Evolutionary conservation across 2,888 invertebrate species (phyloP), one percentile per base, ranked within the genome.

Genomic region (Strigamia maritima): DNA sequence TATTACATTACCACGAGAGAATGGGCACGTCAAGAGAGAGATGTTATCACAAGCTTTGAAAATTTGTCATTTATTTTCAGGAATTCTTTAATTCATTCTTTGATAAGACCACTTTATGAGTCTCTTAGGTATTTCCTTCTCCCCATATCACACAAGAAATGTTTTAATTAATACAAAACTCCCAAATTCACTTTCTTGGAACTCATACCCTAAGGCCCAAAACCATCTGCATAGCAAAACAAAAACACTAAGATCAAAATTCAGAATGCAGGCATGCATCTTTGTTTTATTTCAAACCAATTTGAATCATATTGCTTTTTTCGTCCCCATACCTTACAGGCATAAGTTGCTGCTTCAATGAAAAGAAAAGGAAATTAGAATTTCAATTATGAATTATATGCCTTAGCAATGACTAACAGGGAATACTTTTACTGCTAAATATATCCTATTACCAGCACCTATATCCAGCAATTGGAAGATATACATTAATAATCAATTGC

Each of bases 51-150:
- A 26, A 26, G 26, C 70, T 70, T 70, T 70, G 70, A 70, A 70
- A 70, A 70, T 70, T 70, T 70, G 70, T 70, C 70, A 70, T 70
- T 70, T 70, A 70, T 70, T 70, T 70, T 70, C 70, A 70, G 28
- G 70, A 70, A 70, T 70, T 70, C 70, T 70, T 70, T 70, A 70
- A 70, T 70, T 70, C 70, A 70, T 70, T 70, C 70, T 70, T 70
- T 70, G 70, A 70, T 70, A 70, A 70, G 70, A 70, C 70, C 70
- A 70, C 70, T 70, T 70, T 70, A 70, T 70, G 70, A 70, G 70
- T 70, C 70, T 70, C 70, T n/a, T 10, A 70, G 70, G 70, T 70
- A 70, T 70, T 70, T 28, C 70, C 70, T n/a, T 70, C 70, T 70
- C 70, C 70, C 70, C 70, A 28, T 26, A 70, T 70, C 28, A 14